Percentiles rank a stretch among this genome's conserved stretches.
Conservation (phyloP, 2,888 invertebrate genomes). For the Camptogramma bilineatum region DNA sequence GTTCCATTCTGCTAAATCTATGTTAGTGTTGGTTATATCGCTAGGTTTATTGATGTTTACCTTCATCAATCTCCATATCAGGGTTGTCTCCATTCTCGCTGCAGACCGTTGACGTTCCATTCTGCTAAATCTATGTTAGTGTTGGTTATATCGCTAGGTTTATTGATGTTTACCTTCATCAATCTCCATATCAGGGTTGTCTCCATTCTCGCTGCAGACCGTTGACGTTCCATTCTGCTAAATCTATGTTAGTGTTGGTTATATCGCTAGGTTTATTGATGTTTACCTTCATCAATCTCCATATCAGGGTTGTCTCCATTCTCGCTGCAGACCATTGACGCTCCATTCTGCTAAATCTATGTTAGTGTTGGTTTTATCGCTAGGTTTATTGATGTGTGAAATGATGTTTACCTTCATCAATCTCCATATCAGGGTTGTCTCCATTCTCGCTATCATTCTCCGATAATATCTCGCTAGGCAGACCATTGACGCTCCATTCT, state of each 20-base stretch:
- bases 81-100: too few relatives aligned
- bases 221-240: slow-evolving; percentile 26
- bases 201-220: slow-evolving; percentile 37
- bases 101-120: too few relatives aligned
- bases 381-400: too few relatives aligned
- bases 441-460: slow-evolving; percentile 24
- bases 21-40: slow-evolving; percentile 16
- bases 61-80: too few relatives aligned
- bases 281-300: too few relatives aligned
- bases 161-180: slow-evolving; percentile 68
- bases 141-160: too few relatives aligned
- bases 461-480: slow-evolving; percentile 37
- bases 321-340: too few relatives aligned
- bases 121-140: too few relatives aligned
- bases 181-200: slow-evolving; percentile 61
- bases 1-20: slow-evolving; percentile 26
- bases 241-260: slow-evolving; percentile 21
- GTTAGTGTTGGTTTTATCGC: too few relatives aligned
- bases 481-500: slow-evolving; percentile 20
- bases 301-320: too few relatives aligned
- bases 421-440: slow-evolving; percentile 60
- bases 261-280: slow-evolving; percentile 20
- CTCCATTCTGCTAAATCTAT: too few relatives aligned
- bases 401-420: slow-evolving; percentile 63
- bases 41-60: slow-evolving; percentile 9